Percentiles rank a stretch among this genome's conserved stretches.
These are phyloP conservation scores for Coenonympha glycerion DNA, from an alignment of 2,888 invertebrate species.

Conservation along the genomic window DNA sequence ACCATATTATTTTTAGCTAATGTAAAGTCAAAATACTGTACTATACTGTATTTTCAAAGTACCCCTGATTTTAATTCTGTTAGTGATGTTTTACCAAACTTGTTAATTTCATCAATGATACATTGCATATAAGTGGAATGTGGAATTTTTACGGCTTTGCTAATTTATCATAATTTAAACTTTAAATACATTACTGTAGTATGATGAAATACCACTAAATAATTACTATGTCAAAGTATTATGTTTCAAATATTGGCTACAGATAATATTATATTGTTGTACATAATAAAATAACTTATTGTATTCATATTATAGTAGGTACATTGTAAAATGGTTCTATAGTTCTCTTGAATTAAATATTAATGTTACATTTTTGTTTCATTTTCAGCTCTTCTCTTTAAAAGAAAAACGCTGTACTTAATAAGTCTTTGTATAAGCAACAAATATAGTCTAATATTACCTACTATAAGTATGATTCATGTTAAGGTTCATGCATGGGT, in stretches of 20 bases:
- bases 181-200: neutral
- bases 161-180: neutral
- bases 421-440: no score
- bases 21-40: no score
- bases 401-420: no score
- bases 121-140: neutral
- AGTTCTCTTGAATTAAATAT: slow-evolving; percentile 60
- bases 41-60: neutral
- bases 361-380: slow-evolving; percentile 41
- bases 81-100: neutral
- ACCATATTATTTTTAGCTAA: slow-evolving; percentile 7
- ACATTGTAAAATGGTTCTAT: slow-evolving; percentile 62
- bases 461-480: no score
- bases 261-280: slow-evolving; percentile 33
- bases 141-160: neutral
- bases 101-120: neutral
- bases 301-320: slow-evolving; percentile 45
- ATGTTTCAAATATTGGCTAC: slow-evolving; percentile 33
- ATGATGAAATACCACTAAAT: neutral
- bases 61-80: neutral
- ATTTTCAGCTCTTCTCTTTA: slow-evolving; percentile 1
- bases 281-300: slow-evolving; percentile 41
- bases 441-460: no score
- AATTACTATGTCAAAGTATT: slow-evolving; percentile 34
- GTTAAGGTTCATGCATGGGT: neutral